A percentile compares a stretch with the other conserved stretches of the same genome.
Conservation (phyloP, 2,888 invertebrate genomes). For the Cosmia pyralina region DNA sequence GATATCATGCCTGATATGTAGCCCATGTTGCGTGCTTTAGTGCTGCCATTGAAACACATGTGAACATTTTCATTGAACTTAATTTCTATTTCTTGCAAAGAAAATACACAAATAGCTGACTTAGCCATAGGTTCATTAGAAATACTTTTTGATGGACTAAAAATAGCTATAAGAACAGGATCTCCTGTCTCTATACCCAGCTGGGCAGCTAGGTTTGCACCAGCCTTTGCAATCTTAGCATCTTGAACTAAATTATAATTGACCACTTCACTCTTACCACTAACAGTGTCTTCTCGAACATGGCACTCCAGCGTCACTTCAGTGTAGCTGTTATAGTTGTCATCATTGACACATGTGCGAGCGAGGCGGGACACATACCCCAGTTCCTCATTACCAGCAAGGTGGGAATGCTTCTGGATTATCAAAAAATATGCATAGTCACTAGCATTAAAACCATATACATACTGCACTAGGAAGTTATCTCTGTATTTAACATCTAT, state of each 20-base stretch:
- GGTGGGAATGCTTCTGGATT: conserved; percentile 97
- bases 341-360: conserved; percentile 98
- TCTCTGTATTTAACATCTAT: conserved; percentile 98
- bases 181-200: conserved; percentile 95
- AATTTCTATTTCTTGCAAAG: conserved; percentile 96
- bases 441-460: conserved; percentile 98
- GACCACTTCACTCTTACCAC: conserved; percentile 87
- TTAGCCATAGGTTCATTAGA: conserved; percentile 94
- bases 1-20: conserved; percentile 97
- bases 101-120: conserved; percentile 98
- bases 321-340: conserved; percentile 98
- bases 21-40: conserved; percentile 97
- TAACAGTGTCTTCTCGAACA: conserved; percentile 91
- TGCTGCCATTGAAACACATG: conserved; percentile 98
- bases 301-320: conserved; percentile 98
- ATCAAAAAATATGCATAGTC: conserved; percentile 98
- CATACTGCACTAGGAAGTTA: conserved; percentile 98
- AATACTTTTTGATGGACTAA: conserved; percentile 97
- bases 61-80: conserved; percentile 99
- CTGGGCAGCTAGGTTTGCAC: conserved; percentile 95
- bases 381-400: conserved; percentile 96
- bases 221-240: conserved; percentile 96
- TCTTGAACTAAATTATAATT: conserved; percentile 98
- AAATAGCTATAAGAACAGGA: conserved; percentile 95
- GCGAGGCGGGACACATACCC: conserved; percentile 97